Conservation (phyloP, 2,113 vertebrate species). For the Sminthopsis crassicaudata region DNA sequence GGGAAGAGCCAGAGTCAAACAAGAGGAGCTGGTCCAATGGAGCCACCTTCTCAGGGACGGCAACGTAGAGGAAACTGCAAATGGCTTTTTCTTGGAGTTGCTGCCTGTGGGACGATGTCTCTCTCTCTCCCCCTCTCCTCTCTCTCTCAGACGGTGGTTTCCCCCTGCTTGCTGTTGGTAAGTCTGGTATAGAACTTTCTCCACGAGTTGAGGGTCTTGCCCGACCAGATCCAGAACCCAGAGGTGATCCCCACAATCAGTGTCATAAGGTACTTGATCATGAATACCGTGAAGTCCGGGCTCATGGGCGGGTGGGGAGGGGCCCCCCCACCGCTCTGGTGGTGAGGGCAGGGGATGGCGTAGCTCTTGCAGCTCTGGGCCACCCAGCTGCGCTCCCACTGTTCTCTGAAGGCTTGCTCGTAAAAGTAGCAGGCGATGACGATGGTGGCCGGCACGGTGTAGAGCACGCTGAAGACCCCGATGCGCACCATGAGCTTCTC, state of each 20-base stretch:
- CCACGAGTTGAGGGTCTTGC: slow-evolving; percentile 98
- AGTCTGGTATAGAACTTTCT: slow-evolving; percentile 98
- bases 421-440: slow-evolving; percentile 99
- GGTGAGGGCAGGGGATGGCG: slow-evolving; percentile 93
- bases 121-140: slow-evolving; percentile 54
- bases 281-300: slow-evolving; percentile 98
- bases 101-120: not conserved
- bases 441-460: slow-evolving; percentile 97
- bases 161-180: slow-evolving; percentile 94
- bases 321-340: slow-evolving; percentile 69
- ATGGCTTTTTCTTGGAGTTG: not conserved
- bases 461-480: slow-evolving; percentile 96
- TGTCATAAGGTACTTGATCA: slow-evolving; percentile 99
- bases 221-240: slow-evolving; percentile 99
- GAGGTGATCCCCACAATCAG: slow-evolving; percentile 98
- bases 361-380: slow-evolving; percentile 94
- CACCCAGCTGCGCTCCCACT: slow-evolving; percentile 97
- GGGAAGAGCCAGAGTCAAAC: slow-evolving; percentile 34
- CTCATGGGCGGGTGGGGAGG: slow-evolving; percentile 88
- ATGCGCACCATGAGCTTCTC: slow-evolving; percentile 98
- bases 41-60: not conserved
- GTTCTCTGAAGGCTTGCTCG: slow-evolving; percentile 97
- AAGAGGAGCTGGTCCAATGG: not conserved
- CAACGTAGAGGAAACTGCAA: not conserved
- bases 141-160: slow-evolving; percentile 92